Percentiles rank a stretch among this genome's conserved stretches.
Conservation (phyloP, 1,140 invertebrate species). For the Drosophila virilis region DNA sequence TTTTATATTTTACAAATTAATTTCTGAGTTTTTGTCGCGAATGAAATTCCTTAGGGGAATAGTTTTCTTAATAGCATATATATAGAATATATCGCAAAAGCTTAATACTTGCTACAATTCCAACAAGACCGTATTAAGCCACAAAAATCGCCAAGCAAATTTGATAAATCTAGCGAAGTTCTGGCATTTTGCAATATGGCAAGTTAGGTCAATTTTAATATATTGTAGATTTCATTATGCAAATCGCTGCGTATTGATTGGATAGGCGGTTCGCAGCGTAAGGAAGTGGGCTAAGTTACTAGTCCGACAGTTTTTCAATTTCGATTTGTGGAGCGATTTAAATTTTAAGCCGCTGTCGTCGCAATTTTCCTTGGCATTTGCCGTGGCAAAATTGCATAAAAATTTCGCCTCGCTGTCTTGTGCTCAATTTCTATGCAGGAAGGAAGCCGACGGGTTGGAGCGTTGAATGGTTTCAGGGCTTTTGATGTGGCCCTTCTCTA, state of each 20-base stretch:
- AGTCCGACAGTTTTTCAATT: constrained; percentile 48
- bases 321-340: constrained; percentile 62
- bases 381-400: constrained; percentile 53
- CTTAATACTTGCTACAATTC: too few species aligned
- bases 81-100: too few species aligned
- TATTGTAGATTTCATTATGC: constrained; percentile 42
- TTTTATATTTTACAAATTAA: too few species aligned
- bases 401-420: constrained; percentile 24
- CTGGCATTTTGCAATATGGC: not conserved
- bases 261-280: not conserved
- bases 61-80: too few species aligned
- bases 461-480: not conserved
- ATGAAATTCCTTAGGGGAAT: too few species aligned
- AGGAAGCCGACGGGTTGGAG: not conserved
- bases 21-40: too few species aligned
- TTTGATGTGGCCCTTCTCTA: not conserved
- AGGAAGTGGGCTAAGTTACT: constrained; percentile 1
- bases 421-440: constrained; percentile 17
- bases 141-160: not conserved
- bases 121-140: too few species aligned
- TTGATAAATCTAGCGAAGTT: not conserved
- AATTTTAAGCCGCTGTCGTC: constrained; percentile 48
- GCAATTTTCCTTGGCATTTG: constrained; percentile 50
- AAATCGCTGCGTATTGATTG: constrained; percentile 52
- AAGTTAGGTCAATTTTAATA: not conserved